phyloP scores from a whole-genome alignment of 2,888 invertebrate species.

The Mechanitis mazaeus region DNA sequence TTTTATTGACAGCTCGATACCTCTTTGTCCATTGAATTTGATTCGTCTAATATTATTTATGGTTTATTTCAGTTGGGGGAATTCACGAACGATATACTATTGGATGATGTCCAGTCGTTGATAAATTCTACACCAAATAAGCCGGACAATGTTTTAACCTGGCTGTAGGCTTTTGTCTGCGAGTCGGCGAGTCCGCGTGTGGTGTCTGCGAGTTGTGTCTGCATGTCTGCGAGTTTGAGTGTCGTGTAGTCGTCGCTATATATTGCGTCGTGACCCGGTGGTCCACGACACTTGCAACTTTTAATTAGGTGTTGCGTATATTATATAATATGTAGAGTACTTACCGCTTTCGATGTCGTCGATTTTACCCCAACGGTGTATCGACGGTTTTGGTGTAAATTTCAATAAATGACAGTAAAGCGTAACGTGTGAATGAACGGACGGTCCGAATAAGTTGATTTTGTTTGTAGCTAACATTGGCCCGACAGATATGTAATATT shows the following conservation, averaged over 20 bases:
- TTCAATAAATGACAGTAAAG: conserved; percentile 65
- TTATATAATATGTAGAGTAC: conserved; percentile 40
- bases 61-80: conserved; percentile 82
- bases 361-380: conserved; percentile 38
- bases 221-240: conserved; percentile 2
- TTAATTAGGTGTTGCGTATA: conserved; percentile 42
- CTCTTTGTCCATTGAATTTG: too few species aligned
- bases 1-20: conserved; percentile 37
- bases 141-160: conserved; percentile 90
- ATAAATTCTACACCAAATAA: conserved; percentile 91
- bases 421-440: conserved; percentile 47
- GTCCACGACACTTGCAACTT: conserved; percentile 40
- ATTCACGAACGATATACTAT: conserved; percentile 89
- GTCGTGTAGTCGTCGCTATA: conserved; percentile 1
- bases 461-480: conserved; percentile 29
- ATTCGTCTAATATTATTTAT: too few species aligned
- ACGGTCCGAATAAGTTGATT: conserved; percentile 40
- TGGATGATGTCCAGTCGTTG: conserved; percentile 92
- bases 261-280: conserved; percentile 12
- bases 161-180: conserved; percentile 79
- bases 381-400: conserved; percentile 61
- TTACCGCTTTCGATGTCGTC: conserved; percentile 40
- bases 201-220: background rate
- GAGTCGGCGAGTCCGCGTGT: conserved; percentile 4
- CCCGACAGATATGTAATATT: background rate